Conservation (phyloP, 2,888 invertebrate species). For the Eristalis tenax region DNA sequence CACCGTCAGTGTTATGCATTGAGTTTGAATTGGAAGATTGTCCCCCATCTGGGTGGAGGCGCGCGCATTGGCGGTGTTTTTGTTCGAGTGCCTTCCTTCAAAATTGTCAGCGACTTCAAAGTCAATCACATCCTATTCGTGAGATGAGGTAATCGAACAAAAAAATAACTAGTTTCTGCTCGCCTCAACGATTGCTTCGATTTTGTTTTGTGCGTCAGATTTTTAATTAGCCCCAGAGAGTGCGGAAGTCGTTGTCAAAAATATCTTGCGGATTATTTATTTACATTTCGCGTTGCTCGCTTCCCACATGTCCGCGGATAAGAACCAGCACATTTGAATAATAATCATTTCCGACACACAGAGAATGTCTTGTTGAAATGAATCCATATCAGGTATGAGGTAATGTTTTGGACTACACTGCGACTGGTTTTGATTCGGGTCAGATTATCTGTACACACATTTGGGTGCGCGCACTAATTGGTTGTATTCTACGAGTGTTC, state of each 20-base stretch:
- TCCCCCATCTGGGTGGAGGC: constrained; percentile 8
- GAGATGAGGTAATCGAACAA: constrained; percentile 32
- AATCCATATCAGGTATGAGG: constrained; percentile 11
- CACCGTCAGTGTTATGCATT: constrained; percentile 4
- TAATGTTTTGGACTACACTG: background rate
- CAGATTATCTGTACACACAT: constrained; percentile 15
- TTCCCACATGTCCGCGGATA: constrained; percentile 1
- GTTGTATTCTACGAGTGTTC: background rate
- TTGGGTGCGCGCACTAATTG: constrained; percentile 8
- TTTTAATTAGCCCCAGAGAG: constrained; percentile 29
- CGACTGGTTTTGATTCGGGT: constrained; percentile 12
- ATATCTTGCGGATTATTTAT: constrained; percentile 49
- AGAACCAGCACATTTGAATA: constrained; percentile 23
- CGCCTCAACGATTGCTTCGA: background rate
- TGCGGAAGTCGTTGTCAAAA: constrained; percentile 34
- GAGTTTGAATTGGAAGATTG: constrained; percentile 40
- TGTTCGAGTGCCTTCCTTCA: background rate
- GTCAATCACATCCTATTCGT: constrained; percentile 37
- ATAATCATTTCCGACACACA: constrained; percentile 28
- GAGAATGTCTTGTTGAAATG: constrained; percentile 30
- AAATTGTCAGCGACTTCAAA: background rate
- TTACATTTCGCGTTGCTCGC: constrained; percentile 25
- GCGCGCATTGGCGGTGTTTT: constrained; percentile 6
- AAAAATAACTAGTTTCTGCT: constrained; percentile 10
- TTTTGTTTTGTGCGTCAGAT: constrained; percentile 39